Evolutionary conservation across 2,797 vertebrate genomes (phyloP).

Genomic region (Hippoglossus hippoglossus): DNA sequence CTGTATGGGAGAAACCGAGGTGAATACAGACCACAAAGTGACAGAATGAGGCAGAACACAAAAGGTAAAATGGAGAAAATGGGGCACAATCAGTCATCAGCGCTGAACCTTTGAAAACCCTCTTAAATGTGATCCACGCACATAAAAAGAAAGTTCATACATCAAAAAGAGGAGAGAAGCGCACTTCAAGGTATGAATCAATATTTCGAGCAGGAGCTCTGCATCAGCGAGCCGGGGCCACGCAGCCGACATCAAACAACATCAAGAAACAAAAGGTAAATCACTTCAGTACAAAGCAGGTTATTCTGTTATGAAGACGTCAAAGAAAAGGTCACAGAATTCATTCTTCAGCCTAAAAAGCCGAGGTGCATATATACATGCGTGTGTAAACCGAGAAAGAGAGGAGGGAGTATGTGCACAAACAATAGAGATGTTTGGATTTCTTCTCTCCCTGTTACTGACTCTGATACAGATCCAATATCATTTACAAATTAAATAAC

Average conservation of each 20-base stretch:
- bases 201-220: slow-evolving; percentile 1
- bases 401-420: neutral
- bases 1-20: neutral
- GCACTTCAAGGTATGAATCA: slow-evolving; percentile 20
- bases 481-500: too few species aligned
- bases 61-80: neutral
- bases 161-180: slow-evolving; percentile 21
- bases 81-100: neutral
- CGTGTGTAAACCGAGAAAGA: neutral
- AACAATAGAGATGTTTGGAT: too few species aligned
- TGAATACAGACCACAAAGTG: neutral
- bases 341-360: slow-evolving; percentile 18
- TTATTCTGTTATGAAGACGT: slow-evolving; percentile 28
- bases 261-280: slow-evolving; percentile 22
- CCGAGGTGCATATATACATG: neutral
- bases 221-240: neutral
- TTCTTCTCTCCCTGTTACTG: too few species aligned
- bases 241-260: slow-evolving; percentile 2
- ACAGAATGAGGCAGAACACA: neutral
- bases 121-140: slow-evolving; percentile 6
- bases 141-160: neutral
- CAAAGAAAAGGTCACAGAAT: slow-evolving; percentile 43
- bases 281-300: neutral
- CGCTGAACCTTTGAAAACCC: slow-evolving; percentile 2
- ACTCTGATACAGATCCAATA: too few species aligned